Percentiles rank a stretch among this genome's conserved stretches.
Conservation (phyloP, 2,113 vertebrate genomes). For the Charina bottae region DNA sequence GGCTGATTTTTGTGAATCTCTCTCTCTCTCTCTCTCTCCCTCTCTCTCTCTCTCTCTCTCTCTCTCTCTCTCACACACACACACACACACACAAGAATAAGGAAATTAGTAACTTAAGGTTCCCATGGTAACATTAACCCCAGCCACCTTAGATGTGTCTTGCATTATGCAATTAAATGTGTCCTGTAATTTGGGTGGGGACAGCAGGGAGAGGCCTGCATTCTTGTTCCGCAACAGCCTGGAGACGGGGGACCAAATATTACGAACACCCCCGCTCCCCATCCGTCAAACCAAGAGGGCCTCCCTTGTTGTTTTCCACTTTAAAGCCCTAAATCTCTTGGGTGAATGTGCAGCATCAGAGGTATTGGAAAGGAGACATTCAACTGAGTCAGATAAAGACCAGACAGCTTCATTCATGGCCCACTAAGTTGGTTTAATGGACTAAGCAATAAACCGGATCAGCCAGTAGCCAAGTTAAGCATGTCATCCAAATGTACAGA, state of each 20-base stretch:
- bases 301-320: neutral
- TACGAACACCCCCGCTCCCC: neutral
- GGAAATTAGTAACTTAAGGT: constrained; percentile 12
- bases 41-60: neutral
- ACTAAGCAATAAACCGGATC: neutral
- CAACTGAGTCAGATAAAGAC: neutral
- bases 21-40: neutral
- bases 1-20: neutral
- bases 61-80: neutral
- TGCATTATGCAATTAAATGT: constrained; percentile 35
- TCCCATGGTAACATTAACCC: constrained; percentile 25
- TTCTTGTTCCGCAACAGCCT: neutral
- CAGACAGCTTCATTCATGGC: neutral
- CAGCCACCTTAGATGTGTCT: neutral
- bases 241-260: neutral
- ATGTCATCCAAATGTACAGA: neutral
- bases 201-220: neutral
- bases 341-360: neutral
- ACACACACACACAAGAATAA: neutral
- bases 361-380: neutral
- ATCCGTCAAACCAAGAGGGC: neutral
- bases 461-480: neutral
- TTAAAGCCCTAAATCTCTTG: neutral
- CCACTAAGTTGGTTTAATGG: neutral
- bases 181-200: neutral